Evolutionary conservation across 2,888 invertebrate genomes (phyloP).

Genomic region (Lobophora halterata): DNA sequence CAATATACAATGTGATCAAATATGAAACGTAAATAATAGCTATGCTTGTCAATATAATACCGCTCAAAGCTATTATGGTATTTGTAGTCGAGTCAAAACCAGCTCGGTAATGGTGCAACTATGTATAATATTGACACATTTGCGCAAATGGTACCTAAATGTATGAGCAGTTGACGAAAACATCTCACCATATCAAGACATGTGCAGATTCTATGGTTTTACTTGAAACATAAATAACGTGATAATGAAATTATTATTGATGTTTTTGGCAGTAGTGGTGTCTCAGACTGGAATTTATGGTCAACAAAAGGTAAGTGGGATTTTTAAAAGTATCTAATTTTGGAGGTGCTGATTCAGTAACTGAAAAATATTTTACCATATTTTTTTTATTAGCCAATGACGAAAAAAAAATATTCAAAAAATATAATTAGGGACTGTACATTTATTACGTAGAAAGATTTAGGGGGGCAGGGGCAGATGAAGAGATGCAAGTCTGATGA

Average conservation of each 20-base stretch:
- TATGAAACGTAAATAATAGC: neutral
- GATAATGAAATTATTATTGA: slow-evolving; percentile 34
- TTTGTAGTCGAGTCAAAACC: slow-evolving; percentile 1
- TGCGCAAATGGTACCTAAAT: slow-evolving; percentile 27
- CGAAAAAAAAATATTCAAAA: no score
- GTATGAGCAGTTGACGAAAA: slow-evolving; percentile 21
- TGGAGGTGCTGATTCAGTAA: no score
- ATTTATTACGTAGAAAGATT: no score
- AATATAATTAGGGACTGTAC: no score
- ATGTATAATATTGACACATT: slow-evolving; percentile 18
- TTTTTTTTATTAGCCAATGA: no score
- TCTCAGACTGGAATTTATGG: slow-evolving; percentile 25
- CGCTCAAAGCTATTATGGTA: neutral
- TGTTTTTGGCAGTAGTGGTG: slow-evolving; percentile 32
- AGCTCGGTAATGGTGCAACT: neutral
- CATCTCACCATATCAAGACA: slow-evolving; percentile 22
- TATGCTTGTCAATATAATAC: slow-evolving; percentile 3
- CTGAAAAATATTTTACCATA: no score
- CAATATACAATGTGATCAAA: no score
- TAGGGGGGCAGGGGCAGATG: no score
- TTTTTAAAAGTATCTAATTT: no score
- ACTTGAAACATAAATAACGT: slow-evolving; percentile 23
- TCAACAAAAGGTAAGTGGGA: slow-evolving; percentile 39
- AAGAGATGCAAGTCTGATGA: no score
- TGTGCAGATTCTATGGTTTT: slow-evolving; percentile 5